Percentiles rank a stretch among this genome's conserved stretches.
phyloP scores from a whole-genome alignment of 2,888 invertebrate genomes.

The Rotaria magnacalcarata region DNA sequence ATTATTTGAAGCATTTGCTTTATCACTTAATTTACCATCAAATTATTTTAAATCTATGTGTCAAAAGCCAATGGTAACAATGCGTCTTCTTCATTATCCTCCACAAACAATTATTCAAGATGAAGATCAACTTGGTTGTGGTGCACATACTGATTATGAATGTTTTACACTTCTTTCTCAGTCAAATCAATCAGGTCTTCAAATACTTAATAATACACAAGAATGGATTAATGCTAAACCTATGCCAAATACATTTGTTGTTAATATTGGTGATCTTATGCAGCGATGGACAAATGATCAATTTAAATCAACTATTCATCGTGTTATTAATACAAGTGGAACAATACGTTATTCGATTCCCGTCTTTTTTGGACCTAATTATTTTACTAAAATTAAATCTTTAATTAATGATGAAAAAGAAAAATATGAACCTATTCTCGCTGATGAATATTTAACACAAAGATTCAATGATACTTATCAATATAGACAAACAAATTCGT shows the following conservation, averaged over 20 bases:
- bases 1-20: background rate
- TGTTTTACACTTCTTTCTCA: constrained; percentile 37
- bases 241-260: constrained; percentile 71
- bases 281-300: constrained; percentile 71
- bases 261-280: constrained; percentile 72
- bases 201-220: constrained; percentile 67
- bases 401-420: background rate
- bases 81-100: constrained; percentile 43
- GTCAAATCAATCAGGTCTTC: constrained; percentile 46
- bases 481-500: too few relatives aligned
- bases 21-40: background rate
- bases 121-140: constrained; percentile 5
- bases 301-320: constrained; percentile 67
- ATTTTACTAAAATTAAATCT: background rate
- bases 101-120: background rate
- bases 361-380: background rate
- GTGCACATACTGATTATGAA: constrained; percentile 45
- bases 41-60: background rate
- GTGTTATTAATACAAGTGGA: constrained; percentile 19
- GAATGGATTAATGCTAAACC: constrained; percentile 73
- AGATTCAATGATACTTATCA: too few relatives aligned
- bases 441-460: background rate
- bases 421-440: background rate
- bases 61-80: background rate
- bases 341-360: background rate